Percentiles rank a stretch among this genome's conserved stretches.
Evolutionary conservation across 1,140 invertebrate genomes (phyloP).

Genomic region (Archegozetes longisetosus): DNA sequence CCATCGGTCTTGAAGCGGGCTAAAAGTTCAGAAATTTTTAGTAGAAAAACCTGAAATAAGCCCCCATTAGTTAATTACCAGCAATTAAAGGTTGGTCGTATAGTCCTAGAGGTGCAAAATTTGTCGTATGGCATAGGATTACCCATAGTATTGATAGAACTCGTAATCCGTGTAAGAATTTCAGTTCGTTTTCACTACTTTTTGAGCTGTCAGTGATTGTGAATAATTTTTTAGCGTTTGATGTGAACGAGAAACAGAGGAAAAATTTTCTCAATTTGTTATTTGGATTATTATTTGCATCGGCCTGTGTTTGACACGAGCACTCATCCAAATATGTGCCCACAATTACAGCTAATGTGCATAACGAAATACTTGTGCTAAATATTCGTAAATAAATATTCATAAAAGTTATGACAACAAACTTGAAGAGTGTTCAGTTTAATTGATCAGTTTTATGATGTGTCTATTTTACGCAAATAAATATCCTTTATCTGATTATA

Average conservation of each 20-base stretch:
- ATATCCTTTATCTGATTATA: no score
- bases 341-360: not conserved
- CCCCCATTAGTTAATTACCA: not conserved
- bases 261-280: not conserved
- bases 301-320: not conserved
- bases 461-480: no score
- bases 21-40: not conserved
- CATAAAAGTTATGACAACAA: no score
- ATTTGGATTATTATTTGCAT: not conserved
- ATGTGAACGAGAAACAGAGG: not conserved
- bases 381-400: no score
- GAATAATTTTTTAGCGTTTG: not conserved
- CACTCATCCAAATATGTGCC: not conserved
- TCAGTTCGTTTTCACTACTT: not conserved
- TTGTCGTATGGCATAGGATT: constrained; percentile 6
- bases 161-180: constrained; percentile 3
- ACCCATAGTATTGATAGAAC: constrained; percentile 7
- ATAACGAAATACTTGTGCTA: no score
- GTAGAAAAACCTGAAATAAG: not conserved
- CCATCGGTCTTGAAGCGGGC: not conserved
- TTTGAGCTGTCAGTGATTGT: not conserved
- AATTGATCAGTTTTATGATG: no score
- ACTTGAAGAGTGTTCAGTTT: no score
- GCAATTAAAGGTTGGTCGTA: constrained; percentile 13
- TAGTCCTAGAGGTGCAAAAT: constrained; percentile 11